phyloP scores from a whole-genome alignment of 30 jellyfish, hydroid and myxozoan genomes.

The Catostylus mosaicus region DNA sequence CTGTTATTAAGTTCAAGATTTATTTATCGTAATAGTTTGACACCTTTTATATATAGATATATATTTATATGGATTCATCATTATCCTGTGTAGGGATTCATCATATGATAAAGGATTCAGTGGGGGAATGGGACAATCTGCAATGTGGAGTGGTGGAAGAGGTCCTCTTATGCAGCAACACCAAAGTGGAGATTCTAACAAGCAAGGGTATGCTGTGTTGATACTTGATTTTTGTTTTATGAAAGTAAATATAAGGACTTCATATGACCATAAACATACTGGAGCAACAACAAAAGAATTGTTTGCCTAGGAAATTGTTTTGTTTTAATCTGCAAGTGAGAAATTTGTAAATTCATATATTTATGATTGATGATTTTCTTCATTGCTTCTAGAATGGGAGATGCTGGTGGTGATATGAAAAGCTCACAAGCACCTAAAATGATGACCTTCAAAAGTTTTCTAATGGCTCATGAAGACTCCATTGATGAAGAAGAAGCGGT shows the following conservation, averaged over 20 bases:
- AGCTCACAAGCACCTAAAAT: slow-evolving; percentile 74
- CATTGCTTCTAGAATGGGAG: slow-evolving; percentile 4
- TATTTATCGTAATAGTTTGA: no score
- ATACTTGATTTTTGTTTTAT: background rate
- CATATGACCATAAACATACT: no score
- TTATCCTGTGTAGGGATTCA: slow-evolving; percentile 34
- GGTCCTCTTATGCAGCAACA: slow-evolving; percentile 65
- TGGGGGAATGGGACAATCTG: slow-evolving; percentile 63
- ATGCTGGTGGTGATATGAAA: slow-evolving; percentile 24
- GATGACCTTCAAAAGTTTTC: slow-evolving; percentile 89
- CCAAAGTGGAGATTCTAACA: slow-evolving; percentile 49
- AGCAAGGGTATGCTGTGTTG: slow-evolving; percentile 41
- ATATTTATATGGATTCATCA: no score
- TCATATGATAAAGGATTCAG: slow-evolving; percentile 20
- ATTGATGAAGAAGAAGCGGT: slow-evolving; percentile 87
- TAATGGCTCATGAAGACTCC: slow-evolving; percentile 90
- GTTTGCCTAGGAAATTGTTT: no score
- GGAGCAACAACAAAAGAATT: no score
- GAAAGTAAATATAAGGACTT: no score
- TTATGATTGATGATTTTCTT: background rate
- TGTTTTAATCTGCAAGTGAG: no score
- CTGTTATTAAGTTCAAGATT: no score
- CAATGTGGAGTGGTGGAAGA: slow-evolving; percentile 68
- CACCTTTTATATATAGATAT: no score
- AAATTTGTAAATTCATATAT: background rate